Conservation (phyloP, 2,888 invertebrate genomes). For the Eupsilia transversa region DNA sequence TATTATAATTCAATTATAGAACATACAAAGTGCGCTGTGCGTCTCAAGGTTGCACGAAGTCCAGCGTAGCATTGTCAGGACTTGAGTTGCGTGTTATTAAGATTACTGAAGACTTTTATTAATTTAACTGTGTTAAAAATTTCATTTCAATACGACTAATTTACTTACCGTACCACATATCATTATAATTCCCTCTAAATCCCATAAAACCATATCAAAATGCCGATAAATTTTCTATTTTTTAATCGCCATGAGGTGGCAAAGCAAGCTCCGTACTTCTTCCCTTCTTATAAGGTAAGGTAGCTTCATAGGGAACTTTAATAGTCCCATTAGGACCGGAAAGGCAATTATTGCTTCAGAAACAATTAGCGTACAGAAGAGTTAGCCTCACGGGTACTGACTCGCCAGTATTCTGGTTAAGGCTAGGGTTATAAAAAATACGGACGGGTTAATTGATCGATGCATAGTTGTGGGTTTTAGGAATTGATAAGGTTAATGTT, state of each 20-base stretch:
- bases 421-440: conserved; percentile 48
- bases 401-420: conserved; percentile 34
- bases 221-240: conserved; percentile 55
- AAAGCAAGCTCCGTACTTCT: conserved; percentile 49
- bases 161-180: background rate
- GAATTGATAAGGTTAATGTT: background rate
- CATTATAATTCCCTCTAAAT: conserved; percentile 29
- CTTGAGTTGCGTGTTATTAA: too few relatives aligned
- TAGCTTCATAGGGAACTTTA: conserved; percentile 68
- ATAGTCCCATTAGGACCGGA: conserved; percentile 77
- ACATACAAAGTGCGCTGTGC: background rate
- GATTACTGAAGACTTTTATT: too few relatives aligned
- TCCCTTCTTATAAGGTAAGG: conserved; percentile 63
- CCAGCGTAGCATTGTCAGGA: background rate
- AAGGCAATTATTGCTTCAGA: conserved; percentile 80
- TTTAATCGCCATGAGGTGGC: conserved; percentile 64
- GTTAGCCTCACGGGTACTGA: conserved; percentile 36
- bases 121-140: background rate
- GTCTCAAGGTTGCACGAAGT: background rate
- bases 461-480: conserved; percentile 39
- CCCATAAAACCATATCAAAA: conserved; percentile 46
- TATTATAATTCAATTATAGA: too few relatives aligned
- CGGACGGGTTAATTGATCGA: conserved; percentile 46
- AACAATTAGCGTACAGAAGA: conserved; percentile 76
- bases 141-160: background rate